Conservation (phyloP, 2,888 invertebrate genomes). For the Dromius quadrimaculatus region DNA sequence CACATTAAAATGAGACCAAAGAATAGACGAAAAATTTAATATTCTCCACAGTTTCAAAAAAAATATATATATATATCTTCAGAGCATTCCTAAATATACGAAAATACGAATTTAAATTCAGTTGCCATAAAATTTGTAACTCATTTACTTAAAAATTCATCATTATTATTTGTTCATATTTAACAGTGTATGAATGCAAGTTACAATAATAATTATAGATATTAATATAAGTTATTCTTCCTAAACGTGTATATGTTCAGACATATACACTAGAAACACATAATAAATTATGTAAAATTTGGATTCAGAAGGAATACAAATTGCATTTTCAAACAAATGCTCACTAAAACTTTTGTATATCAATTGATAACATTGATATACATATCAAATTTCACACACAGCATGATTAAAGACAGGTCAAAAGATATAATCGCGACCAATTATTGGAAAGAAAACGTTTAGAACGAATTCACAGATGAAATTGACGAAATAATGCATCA, state of each 20-base stretch:
- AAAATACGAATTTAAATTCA: too few relatives aligned
- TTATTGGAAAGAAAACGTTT: constrained; percentile 43
- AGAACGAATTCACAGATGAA: constrained; percentile 32
- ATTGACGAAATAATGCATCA: constrained; percentile 41
- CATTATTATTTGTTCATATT: constrained; percentile 28
- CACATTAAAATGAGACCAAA: too few relatives aligned
- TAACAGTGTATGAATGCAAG: constrained; percentile 20
- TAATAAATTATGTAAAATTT: constrained; percentile 51
- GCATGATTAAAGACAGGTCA: constrained; percentile 64
- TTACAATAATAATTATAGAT: constrained; percentile 44
- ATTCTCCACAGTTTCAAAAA: too few relatives aligned
- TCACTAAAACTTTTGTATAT: constrained; percentile 60
- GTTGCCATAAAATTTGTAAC: too few relatives aligned
- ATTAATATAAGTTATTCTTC: constrained; percentile 44
- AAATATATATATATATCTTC: too few relatives aligned
- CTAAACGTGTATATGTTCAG: constrained; percentile 41
- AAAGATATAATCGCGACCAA: constrained; percentile 46
- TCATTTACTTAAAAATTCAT: background rate
- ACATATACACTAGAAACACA: constrained; percentile 47
- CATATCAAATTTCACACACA: constrained; percentile 66
- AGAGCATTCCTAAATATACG: too few relatives aligned
- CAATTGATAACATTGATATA: constrained; percentile 69
- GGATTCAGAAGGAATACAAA: constrained; percentile 53
- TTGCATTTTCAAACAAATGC: constrained; percentile 69
- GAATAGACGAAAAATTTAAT: too few relatives aligned